Evolutionary conservation across 2,888 invertebrate species (phyloP).

Genomic region (Agonopterix alstromeriana): DNA sequence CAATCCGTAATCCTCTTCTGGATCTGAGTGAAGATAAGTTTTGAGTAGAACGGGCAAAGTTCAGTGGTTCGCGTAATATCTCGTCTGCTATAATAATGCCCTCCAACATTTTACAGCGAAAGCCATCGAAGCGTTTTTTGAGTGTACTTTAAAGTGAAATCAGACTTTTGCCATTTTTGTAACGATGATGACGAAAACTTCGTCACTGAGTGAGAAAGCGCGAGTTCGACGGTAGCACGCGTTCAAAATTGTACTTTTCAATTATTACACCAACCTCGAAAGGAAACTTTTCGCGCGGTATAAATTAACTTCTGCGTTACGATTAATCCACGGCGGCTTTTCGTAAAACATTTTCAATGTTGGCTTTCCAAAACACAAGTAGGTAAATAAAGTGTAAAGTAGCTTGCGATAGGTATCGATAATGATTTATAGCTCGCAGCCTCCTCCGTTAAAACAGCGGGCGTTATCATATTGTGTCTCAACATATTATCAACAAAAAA

Average conservation of each 20-base stretch:
- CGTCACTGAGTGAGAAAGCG: slow-evolving; percentile 21
- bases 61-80: slow-evolving; percentile 42
- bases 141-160: slow-evolving; percentile 30
- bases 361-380: slow-evolving; percentile 15
- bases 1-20: not conserved
- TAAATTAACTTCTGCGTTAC: slow-evolving; percentile 47
- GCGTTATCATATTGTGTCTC: slow-evolving; percentile 32
- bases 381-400: slow-evolving; percentile 18
- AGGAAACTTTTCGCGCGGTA: slow-evolving; percentile 37
- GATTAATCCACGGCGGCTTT: slow-evolving; percentile 39
- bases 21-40: slow-evolving; percentile 9
- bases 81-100: slow-evolving; percentile 33
- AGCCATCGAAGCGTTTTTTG: slow-evolving; percentile 27
- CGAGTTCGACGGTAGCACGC: slow-evolving; percentile 23
- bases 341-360: slow-evolving; percentile 29
- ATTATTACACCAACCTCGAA: slow-evolving; percentile 40
- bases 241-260: slow-evolving; percentile 50
- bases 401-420: slow-evolving; percentile 35
- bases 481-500: slow-evolving; percentile 9
- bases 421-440: slow-evolving; percentile 38
- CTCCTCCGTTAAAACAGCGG: too few species aligned
- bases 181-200: slow-evolving; percentile 45
- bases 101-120: slow-evolving; percentile 30
- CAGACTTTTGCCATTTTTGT: slow-evolving; percentile 44
- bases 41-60: slow-evolving; percentile 24